These are phyloP conservation scores for Cataglyphis altisquamis DNA, from an alignment of 2,888 invertebrate genomes.

Conservation along the genomic window DNA sequence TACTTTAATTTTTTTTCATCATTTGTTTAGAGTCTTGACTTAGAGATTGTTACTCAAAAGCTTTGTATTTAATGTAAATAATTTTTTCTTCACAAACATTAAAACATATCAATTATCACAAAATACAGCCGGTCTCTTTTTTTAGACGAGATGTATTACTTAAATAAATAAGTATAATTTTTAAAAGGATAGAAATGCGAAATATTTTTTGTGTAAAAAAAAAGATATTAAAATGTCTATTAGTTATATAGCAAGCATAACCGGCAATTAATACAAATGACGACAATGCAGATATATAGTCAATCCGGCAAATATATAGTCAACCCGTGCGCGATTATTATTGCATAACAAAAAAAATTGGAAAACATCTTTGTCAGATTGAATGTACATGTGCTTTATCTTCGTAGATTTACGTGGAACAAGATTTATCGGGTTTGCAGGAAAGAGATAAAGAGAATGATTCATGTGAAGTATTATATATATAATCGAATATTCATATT, in stretches of 20 bases:
- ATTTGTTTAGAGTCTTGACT: background rate
- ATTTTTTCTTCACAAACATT: background rate
- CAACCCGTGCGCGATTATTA: background rate
- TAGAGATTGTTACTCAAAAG: background rate
- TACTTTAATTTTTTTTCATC: background rate
- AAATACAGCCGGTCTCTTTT: background rate
- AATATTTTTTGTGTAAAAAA: background rate
- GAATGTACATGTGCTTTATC: slow-evolving; percentile 60
- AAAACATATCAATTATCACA: background rate
- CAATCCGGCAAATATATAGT: slow-evolving; percentile 26
- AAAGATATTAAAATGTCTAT: background rate
- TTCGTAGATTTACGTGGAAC: slow-evolving; percentile 55
- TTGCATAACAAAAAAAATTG: background rate
- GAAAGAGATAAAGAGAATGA: slow-evolving; percentile 64
- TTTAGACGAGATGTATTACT: background rate
- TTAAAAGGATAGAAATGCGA: background rate
- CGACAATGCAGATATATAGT: slow-evolving; percentile 1
- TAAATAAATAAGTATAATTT: slow-evolving; percentile 1
- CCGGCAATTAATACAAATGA: slow-evolving; percentile 14
- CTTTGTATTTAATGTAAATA: background rate
- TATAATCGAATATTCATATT: background rate
- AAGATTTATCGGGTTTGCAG: slow-evolving; percentile 59
- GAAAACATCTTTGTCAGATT: slow-evolving; percentile 19
- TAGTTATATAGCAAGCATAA: background rate
- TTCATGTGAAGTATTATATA: background rate